Base-by-base conservation (phyloP, 2,797 vertebrate species). In the Hydrophis major region DNA sequence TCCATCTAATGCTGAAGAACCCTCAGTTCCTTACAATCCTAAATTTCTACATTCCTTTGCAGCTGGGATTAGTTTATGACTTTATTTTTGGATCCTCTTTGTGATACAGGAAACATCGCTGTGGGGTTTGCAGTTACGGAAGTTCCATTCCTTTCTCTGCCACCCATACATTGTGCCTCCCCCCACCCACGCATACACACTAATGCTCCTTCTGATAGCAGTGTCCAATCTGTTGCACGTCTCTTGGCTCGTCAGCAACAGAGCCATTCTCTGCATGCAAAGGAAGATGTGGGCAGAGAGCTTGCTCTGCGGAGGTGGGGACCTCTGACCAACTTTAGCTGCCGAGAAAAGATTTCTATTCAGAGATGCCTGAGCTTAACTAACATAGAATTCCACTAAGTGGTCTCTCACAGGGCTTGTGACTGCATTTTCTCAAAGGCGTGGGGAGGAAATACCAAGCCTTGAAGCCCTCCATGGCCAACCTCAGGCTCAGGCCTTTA, bases 291-390 rank as follows among this genome's bases (percentile, higher is more conserved):
- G 53, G 90, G 93, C 90, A 91, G 92, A 32, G 37, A 93, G 86
- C 63, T 61, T 90, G 89, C 63, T 88, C 20, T 53, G 59, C 11
- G 60, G 55, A 74, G 78, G 90, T 83, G 42, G 88, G 37, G 89
- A 92, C 91, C 88, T 90, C 78, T 53, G 60, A 28, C 88, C 78
- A 87, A 83, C 55, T 37, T 92, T 74, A 74, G 53, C 60, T 53
- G 42, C 69, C 74, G 93, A 90, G 91, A 57, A 66, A 88, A 88
- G 88, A 83, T 87, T 93, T 92, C 93, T 93, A 90, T 92, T 92
- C 88, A 50, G 78, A 92, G 93, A 92, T 83, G 42, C 88, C 91
- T n/a, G 78, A 90, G 78, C 22, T n/a, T n/a, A n/a, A 4, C 59
- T 83, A 89, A 42, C 69, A 91, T 86, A 89, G 50, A 88, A 60